Base-by-base conservation (phyloP, 1,140 invertebrate species). In the Trichonephila clavipes region DNA sequence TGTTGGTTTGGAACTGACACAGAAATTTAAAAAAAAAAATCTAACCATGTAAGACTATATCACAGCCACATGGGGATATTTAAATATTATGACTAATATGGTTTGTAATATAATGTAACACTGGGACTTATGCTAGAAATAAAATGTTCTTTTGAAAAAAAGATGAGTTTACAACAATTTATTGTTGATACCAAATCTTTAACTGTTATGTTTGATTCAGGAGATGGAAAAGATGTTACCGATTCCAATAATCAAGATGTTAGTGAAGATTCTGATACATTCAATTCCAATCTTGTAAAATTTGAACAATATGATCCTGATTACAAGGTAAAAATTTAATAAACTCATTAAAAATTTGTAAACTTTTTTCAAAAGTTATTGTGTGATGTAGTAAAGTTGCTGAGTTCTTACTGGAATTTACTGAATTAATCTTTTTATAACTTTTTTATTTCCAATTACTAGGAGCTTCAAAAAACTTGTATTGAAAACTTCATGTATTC, bases 401-500 rank as follows among this genome's bases (percentile, higher is more conserved):
- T 40, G 34, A 34, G 34, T 40, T 40, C 28, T 28, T 28, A 28
- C 28, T 28, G 28, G 28, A 12, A 34, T 51, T 21, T 59, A 61
- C 51, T 86, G 21, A 69, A 16, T 4, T n/a, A 40, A 40, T 40
- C 34, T 40, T 40, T 40, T 40, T 40, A 40, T 40, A 40, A 40
- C 34, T 40, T 40, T 40, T 40, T 40, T 40, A 40, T 40, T 40
- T 40, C 34, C 34, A 40, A 40, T 40, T 40, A 40, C 14, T n/a
- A 89, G 88, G n/a, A 89, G 51, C 40, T 77, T 44, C 88, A 89
- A 24, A 72, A 89, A 58, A 89, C 88, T 51, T 72, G 72, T 21
- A 72, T 72, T 24, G 44, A 89, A 18, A 64, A 89, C 40, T 89
- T 89, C 24, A 72, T 72, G 21, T 90, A 81, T 82, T 81, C 69